A percentile compares a stretch with the other conserved stretches of the same genome.
Conservation (phyloP, 2,797 vertebrate species). For the Spinus pinus region DNA sequence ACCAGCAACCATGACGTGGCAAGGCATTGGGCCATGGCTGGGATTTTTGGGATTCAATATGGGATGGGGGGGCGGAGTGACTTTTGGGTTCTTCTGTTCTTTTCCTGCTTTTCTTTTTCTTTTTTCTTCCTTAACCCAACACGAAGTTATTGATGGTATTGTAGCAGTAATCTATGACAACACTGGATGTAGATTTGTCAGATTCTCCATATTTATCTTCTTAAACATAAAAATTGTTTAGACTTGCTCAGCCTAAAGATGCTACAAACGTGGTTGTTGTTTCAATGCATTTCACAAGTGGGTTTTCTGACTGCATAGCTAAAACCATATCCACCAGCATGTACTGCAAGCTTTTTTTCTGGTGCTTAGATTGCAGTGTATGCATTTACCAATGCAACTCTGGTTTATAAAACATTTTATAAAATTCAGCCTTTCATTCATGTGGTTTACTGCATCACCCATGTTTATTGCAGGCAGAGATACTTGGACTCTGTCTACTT, state of each 20-base stretch:
- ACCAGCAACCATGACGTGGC: not conserved
- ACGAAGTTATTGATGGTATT: not conserved
- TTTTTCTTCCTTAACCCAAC: not conserved
- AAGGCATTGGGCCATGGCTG: not conserved
- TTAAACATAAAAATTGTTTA: not conserved
- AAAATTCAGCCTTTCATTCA: not conserved
- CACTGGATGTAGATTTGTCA: not conserved
- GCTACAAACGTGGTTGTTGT: not conserved
- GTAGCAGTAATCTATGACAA: not conserved
- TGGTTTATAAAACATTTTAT: not conserved
- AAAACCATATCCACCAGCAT: not conserved
- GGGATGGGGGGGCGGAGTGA: accelerated
- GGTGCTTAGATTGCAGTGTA: not conserved
- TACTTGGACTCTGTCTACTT: not conserved
- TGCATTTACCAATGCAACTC: not conserved
- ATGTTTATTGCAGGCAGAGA: not conserved
- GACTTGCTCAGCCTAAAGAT: not conserved
- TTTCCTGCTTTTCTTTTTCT: not conserved
- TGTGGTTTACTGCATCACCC: accelerated
- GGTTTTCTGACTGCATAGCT: not conserved
- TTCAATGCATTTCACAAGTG: not conserved
- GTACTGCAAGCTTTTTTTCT: not conserved
- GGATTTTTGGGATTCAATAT: not conserved
- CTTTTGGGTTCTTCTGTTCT: not conserved
- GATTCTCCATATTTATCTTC: not conserved